Evolutionary conservation across 2,888 invertebrate species (phyloP), one percentile per base, ranked within the genome.

Genomic region (Allophyes oxyacanthae): DNA sequence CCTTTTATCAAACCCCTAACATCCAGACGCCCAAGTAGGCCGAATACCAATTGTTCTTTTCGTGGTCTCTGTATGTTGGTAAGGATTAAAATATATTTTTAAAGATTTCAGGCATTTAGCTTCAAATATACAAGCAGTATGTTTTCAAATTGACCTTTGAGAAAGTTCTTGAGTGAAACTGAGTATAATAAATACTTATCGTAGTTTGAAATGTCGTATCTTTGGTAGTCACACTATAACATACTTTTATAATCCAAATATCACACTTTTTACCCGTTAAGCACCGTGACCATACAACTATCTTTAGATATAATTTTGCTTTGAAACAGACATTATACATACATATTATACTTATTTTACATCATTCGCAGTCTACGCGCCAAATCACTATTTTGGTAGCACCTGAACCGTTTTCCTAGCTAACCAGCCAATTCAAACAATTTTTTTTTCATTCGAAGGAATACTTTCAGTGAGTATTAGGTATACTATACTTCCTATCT

Each of bases 181-280:
- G 33, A 70, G 58, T 64, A 62, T 48, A 46, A 57, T 53, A 68
- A 61, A 75, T 66, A 63, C 64, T 58, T 50, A 66, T 46, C 33
- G 41, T 75, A 57, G 48, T 67, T 58, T 59, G 58, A 68, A 72
- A 72, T 75, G 68, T 75, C 68, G 77, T 75, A 75, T 83, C 84
- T 85, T 83, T 85, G 86, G 83, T 83, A 81, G 79, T 78, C 78
- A 72, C 71, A 73, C 68, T 77, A 76, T 72, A 59, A 72, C 72
- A 71, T 72, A 75, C 70, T 63, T 72, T 67, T 53, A 75, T 74
- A 67, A 78, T 79, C 71, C 81, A 79, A 84, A 85, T 87, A 88
- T 86, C 87, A 88, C 86, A 88, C 86, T 61, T 78, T 75, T 76
- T 82, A 83, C 82, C 82, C 83, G 77, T 82, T 81, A 82, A 85